Evolutionary conservation across 92 coral and sea anemone species (phyloP), one percentile per base, ranked within the genome.

Genomic region (Parazoanthus swiftii): DNA sequence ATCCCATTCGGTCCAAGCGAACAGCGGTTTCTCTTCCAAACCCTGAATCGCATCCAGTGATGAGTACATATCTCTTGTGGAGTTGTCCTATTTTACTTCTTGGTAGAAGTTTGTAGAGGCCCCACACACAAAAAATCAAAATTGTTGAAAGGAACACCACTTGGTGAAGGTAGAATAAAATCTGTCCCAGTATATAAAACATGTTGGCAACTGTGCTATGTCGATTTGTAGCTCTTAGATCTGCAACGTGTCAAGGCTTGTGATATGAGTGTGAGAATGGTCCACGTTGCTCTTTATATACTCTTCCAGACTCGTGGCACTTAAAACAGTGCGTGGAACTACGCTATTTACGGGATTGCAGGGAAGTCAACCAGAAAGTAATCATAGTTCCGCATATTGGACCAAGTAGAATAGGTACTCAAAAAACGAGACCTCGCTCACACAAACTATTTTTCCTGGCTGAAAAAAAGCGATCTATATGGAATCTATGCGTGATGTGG

Each of bases 1-100:
- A 80, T 35, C 85, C 85, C 72, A 80, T 56, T 37, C 33, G 85
- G 58, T 80, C 85, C 51, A 80, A 51, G 20, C 71, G 85, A 25
- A 80, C 39, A 8, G 85, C 73, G 43, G 85, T 23, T 15, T 33
- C 72, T 80, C 50, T 80, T 50, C 85, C 85, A 37, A 80, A 80
- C 33, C 85, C 85, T 35, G 85, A 80, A 23, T 80, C 85, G 36
- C 85, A 80, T 14, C 85, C 85, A 7, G 85, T 80, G 70, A 80
- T 80, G 44, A 80, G 85, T 0, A 80, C 85, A 51, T 80, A 58
- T 20, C 23, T 80, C 25, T 80, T 80, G 46, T 37, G 46, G 26
- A 25, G 33, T 18, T 50, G 42, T 35, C 39, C 70, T 58, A 80
- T 16, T 21, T 51, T 58, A 0, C 73, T 37, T 58, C 73, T 51